phyloP scores from a whole-genome alignment of 2,888 invertebrate species.

The Hyposoter didymator region DNA sequence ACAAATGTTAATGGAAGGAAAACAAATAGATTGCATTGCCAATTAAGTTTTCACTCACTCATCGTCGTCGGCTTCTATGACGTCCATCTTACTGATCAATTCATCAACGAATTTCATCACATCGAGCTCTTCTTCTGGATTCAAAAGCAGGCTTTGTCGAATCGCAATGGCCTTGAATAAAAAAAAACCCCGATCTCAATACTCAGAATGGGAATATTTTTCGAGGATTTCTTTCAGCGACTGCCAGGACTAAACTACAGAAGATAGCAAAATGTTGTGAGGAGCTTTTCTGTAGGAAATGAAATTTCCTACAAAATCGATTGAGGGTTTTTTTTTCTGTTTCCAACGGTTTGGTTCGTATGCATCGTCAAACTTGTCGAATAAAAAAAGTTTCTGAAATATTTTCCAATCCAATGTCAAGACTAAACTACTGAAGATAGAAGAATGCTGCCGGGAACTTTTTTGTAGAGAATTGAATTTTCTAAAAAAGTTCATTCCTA shows the following conservation, averaged over 20 bases:
- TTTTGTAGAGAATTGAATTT: not conserved
- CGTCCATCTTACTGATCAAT: conserved; percentile 85
- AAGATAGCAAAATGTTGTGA: not conserved
- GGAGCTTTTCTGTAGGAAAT: not conserved
- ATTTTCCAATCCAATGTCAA: not conserved
- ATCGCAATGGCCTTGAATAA: conserved; percentile 86
- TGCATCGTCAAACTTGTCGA: no score
- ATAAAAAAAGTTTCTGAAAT: no score
- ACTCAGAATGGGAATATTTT: not conserved
- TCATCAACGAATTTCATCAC: conserved; percentile 84
- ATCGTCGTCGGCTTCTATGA: conserved; percentile 84
- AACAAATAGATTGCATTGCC: not conserved
- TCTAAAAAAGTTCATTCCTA: not conserved
- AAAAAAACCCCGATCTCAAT: no score
- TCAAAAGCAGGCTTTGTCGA: conserved; percentile 85
- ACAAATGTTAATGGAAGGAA: not conserved
- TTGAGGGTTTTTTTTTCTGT: not conserved
- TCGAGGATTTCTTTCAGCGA: not conserved
- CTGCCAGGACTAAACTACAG: not conserved
- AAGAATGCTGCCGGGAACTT: not conserved
- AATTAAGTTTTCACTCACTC: conserved; percentile 75
- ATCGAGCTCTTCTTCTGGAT: conserved; percentile 85
- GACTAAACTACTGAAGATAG: not conserved
- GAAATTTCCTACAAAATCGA: not conserved
- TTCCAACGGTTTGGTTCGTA: not conserved